Base-by-base conservation (phyloP, 2,797 vertebrate species). In the Lateolabrax maculatus region DNA sequence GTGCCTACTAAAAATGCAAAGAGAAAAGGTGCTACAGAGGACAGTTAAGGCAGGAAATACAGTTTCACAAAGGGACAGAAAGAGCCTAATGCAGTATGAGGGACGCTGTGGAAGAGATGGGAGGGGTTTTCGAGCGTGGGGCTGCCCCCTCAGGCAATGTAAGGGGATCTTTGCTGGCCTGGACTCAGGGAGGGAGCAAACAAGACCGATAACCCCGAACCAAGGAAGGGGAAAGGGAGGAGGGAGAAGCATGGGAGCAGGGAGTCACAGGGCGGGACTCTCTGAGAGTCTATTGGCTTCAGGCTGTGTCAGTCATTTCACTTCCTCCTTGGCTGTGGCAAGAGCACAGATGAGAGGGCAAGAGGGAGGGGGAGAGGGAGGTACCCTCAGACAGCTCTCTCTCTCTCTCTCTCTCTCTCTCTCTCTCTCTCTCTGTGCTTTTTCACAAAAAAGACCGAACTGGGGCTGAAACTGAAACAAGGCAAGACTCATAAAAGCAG, bases 401-500 rank as follows among this genome's bases (percentile, higher is more conserved):
- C 80, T 80, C 68, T 36, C n/a, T n/a, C 61, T 31, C 25, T 16
- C 25, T 52, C 46, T 49, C 56, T 81, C 41, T 67, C 76, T 79
- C 68, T 77, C 57, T 61, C 77, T 71, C 36, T 68, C 61, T 81
- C 58, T 27, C 34, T 73, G 29, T 67, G 69, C 73, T 83, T 89
- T 91, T 83, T 84, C 56, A 78, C 61, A 41, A 83, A 91, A 90
- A 88, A 94, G 56, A 86, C 82, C 84, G 57, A 87, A 85, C 85
- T 89, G 83, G 87, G 89, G 90, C 87, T 95, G 94, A 95, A 96
- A 96, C 93, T 92, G 95, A 95, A 96, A 95, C 89, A 95, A 92
- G 88, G 89, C 68, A 89, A 90, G 86, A 91, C 91, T 94, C 75
- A 90, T 95, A 92, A 94, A 95, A 89, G 79, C 90, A 94, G 90